These are phyloP conservation scores for Hybognathus amarus DNA, from an alignment of 2,797 vertebrate species.

Conservation along the genomic window DNA sequence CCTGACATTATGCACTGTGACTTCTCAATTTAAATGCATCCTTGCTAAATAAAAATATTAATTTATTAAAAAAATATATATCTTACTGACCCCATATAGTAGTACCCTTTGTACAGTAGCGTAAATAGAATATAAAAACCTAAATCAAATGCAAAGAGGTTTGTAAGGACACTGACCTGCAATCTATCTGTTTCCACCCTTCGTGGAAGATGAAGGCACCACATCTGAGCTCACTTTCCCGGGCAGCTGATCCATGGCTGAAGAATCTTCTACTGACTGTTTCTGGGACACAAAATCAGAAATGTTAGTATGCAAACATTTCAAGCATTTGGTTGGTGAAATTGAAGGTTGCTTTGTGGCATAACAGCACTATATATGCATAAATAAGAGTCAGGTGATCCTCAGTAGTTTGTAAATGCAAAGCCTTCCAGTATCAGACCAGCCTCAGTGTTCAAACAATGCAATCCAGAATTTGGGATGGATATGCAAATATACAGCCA, in stretches of 20 bases:
- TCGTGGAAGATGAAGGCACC: conserved; percentile 64
- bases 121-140: not conserved
- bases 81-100: too few species aligned
- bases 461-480: not conserved
- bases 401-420: not conserved
- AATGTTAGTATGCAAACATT: not conserved
- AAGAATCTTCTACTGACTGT: conserved; percentile 64
- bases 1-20: not conserved
- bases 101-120: not conserved
- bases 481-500: not conserved
- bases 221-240: conserved; percentile 71
- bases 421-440: not conserved
- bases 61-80: not conserved
- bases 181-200: conserved; percentile 74
- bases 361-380: not conserved
- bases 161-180: conserved; percentile 25
- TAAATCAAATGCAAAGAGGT: not conserved
- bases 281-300: conserved; percentile 66
- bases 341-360: not conserved
- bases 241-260: conserved; percentile 58
- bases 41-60: not conserved
- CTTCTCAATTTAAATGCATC: not conserved
- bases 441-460: not conserved
- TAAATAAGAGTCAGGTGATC: not conserved
- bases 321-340: not conserved